Percentiles rank a stretch among this genome's conserved stretches.
phyloP scores from a whole-genome alignment of 2,888 invertebrate species.

The Cephus runcator region DNA sequence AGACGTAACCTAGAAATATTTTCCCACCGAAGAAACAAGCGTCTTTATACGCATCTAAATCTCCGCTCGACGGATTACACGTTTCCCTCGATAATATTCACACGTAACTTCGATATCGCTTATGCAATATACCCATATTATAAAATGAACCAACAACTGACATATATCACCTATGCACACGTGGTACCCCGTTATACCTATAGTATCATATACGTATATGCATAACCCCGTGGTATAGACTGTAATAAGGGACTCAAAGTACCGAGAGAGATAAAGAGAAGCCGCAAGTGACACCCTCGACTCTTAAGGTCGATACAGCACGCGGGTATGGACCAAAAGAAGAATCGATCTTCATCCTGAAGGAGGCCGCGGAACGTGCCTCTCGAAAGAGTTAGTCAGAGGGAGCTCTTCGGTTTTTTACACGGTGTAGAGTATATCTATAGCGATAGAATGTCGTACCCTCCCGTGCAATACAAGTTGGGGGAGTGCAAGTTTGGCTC shows the following conservation, averaged over 20 bases:
- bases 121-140: too few relatives aligned
- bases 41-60: background rate
- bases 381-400: background rate
- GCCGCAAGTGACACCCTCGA: background rate
- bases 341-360: background rate
- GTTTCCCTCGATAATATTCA: background rate
- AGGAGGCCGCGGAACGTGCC: background rate
- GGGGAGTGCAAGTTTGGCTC: background rate
- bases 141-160: too few relatives aligned
- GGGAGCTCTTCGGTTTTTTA: background rate
- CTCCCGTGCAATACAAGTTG: background rate
- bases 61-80: background rate
- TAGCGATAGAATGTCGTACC: background rate
- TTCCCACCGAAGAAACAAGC: background rate
- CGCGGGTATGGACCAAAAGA: background rate
- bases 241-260: background rate
- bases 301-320: background rate
- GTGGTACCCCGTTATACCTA: too few relatives aligned
- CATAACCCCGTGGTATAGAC: background rate
- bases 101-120: too few relatives aligned
- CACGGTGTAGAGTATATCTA: background rate
- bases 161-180: background rate
- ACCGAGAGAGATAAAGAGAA: background rate
- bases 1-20: background rate
- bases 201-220: background rate